A percentile compares a stretch with the other conserved stretches of the same genome.
Conservation (phyloP, 1,140 invertebrate genomes). For the Calycopis cecrops region DNA sequence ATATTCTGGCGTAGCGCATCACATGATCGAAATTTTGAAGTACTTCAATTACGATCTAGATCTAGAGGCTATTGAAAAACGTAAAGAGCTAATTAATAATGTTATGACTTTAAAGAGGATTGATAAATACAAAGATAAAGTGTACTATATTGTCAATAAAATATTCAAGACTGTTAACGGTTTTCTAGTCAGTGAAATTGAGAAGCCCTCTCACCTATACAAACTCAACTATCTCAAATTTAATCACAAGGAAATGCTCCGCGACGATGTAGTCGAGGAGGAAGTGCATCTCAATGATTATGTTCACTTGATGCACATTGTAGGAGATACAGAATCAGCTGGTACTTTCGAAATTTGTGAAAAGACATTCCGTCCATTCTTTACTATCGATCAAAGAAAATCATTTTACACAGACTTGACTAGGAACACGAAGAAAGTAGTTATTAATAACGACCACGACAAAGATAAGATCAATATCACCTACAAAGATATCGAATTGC, state of each 20-base stretch:
- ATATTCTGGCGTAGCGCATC: constrained; percentile 24
- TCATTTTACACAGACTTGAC: constrained; percentile 31
- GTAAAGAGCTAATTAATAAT: constrained; percentile 30
- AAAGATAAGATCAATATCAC: constrained; percentile 26
- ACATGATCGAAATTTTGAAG: constrained; percentile 37
- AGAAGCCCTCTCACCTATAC: constrained; percentile 27
- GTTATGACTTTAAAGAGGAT: constrained; percentile 34
- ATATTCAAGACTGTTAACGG: constrained; percentile 33
- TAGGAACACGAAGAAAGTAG: constrained; percentile 22
- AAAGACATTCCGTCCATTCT: constrained; percentile 31
- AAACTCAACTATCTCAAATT: constrained; percentile 35
- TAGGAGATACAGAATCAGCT: background rate
- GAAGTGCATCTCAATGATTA: constrained; percentile 28
- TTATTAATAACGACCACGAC: constrained; percentile 27
- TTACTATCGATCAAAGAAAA: constrained; percentile 23
- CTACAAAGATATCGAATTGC: constrained; percentile 20
- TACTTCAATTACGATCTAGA: constrained; percentile 31
- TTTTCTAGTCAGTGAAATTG: constrained; percentile 30
- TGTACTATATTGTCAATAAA: constrained; percentile 30
- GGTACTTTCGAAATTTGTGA: constrained; percentile 24
- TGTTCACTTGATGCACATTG: constrained; percentile 27
- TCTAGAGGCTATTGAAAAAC: constrained; percentile 26
- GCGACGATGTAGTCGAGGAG: constrained; percentile 24
- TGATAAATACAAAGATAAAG: constrained; percentile 21
- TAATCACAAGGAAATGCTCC: constrained; percentile 27